Evolutionary conservation across 2,888 invertebrate species (phyloP).

Genomic region (Muscina levida): DNA sequence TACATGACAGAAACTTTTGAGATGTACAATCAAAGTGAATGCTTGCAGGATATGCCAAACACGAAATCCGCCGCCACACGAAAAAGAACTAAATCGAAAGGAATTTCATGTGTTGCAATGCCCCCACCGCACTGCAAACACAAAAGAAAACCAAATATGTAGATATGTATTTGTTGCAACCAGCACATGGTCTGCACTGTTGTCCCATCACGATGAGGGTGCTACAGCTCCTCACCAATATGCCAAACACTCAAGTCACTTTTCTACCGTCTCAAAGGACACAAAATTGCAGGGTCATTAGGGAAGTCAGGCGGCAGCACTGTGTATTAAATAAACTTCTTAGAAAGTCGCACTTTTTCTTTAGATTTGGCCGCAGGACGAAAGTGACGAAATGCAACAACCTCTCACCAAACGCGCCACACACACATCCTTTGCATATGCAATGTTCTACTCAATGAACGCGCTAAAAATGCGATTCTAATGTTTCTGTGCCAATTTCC

Average conservation of each 20-base stretch:
- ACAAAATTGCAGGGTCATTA: constrained; percentile 15
- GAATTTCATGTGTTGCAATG: neutral
- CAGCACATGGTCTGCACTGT: no score
- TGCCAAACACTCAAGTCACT: no score
- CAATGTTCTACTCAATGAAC: no score
- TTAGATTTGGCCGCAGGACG: neutral
- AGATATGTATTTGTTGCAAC: no score
- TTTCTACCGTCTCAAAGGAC: no score
- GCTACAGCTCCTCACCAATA: no score
- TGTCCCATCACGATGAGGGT: no score
- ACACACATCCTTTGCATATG: no score
- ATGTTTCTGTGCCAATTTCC: neutral
- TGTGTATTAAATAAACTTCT: constrained; percentile 33
- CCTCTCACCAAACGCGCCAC: constrained; percentile 9
- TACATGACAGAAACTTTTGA: neutral
- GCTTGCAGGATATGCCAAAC: constrained; percentile 58
- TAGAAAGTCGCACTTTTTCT: constrained; percentile 21
- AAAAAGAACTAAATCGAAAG: constrained; percentile 34
- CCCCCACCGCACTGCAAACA: neutral
- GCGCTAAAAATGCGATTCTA: constrained; percentile 31
- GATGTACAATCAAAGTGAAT: constrained; percentile 48
- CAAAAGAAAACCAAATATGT: constrained; percentile 7
- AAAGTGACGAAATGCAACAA: neutral
- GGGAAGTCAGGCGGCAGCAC: constrained; percentile 31
- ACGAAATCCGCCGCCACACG: constrained; percentile 22